Base-by-base conservation (phyloP, 1,140 invertebrate species). In the Trachymyrmex septentrionalis region DNA sequence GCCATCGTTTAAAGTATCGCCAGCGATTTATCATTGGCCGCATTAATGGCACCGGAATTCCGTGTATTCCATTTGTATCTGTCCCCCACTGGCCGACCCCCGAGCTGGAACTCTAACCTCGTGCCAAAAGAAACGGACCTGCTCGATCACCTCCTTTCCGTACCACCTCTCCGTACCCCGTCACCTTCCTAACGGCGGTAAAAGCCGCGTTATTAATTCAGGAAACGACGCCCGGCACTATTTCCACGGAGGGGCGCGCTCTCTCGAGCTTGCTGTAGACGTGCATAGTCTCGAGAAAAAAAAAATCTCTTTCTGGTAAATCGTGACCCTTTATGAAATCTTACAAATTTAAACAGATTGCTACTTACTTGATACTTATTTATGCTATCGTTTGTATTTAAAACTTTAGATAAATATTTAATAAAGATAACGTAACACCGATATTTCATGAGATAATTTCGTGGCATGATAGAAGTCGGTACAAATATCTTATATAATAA, bases 21-120 rank as follows among this genome's bases (percentile, higher is more conserved):
- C 92, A 66, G 91, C 92, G 89, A 94, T 94, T 94, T 93, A 94
- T 94, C 93, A 94, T 93, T 90, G 93, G 87, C 84, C 87, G 90
- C 92, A 93, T 93, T 94, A 94, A 93, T 93, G 93, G 92, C 85
- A 90, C 88, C 90, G 89, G 90, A 92, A 92, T 93, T 90, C 88
- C 91, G 88, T 94, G 93, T 94, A 93, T 93, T 94, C 91, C 92
- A 94, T 94, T 94, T 94, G 93, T 94, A 94, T 92, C 93, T 93
- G 93, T 93, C 92, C 91, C 90, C 80, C 88, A 16, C 85, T 30
- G 66, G 53, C 89, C 90, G 48, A 27, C 72, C 66, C 59, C 30
- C 21, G 73, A 72, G 69, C 86, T 72, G 90, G 88, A 91, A 89
- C 91, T 92, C 90, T 88, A 92, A 92, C 91, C 90, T 88, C 86